Evolutionary conservation across 2,888 invertebrate genomes (phyloP), one percentile per base, ranked within the genome.

Genomic region (Poecilobothrus nobilitatus): DNA sequence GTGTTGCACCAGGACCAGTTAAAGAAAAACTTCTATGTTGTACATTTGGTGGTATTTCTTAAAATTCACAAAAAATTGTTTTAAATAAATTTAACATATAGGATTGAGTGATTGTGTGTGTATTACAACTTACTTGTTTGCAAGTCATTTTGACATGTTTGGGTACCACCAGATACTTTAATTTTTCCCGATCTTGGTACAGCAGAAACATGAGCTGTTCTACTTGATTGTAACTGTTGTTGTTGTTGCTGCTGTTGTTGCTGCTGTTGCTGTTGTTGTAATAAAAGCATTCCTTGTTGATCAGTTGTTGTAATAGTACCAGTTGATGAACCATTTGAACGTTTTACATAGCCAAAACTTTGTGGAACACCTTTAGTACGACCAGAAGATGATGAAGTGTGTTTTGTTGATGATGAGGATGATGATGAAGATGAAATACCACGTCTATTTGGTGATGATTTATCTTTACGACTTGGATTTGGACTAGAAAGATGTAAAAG

Each of bases 161-260:
- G 94, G 0, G 94, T 94, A 37, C 94, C 94, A 18, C 94, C 94
- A 8, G 94, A 92, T 34, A 94, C 91, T 84, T 94, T 94, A 44
- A 94, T 90, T 83, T 93, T 92, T 44, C 76, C 75, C 0, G 92
- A 91, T 75, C 92, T 85, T 10, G 92, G 92, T 63, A 93, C 92
- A 4, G 92, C 92, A 67, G 92, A 91, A 44, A 92, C 92, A 83
- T 92, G 91, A 64, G 92, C 92, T 10, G 92, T 92, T 77, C 87
- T 82, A 27, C 87, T 87, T 73, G 72, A 20, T 44, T 72, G 71
- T 63, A 73, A 73, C 37, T 72, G 72, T 61, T 66, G 65, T n/a
- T 61, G 66, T 5, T 53, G 53, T 62, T 71, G 69, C 8, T 68
- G 71, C 33, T 72, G 71, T 20, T 71, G 71, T 21, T 71, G 71